Base-by-base conservation (phyloP, 2,797 vertebrate genomes). In the Rachycentron canadum region DNA sequence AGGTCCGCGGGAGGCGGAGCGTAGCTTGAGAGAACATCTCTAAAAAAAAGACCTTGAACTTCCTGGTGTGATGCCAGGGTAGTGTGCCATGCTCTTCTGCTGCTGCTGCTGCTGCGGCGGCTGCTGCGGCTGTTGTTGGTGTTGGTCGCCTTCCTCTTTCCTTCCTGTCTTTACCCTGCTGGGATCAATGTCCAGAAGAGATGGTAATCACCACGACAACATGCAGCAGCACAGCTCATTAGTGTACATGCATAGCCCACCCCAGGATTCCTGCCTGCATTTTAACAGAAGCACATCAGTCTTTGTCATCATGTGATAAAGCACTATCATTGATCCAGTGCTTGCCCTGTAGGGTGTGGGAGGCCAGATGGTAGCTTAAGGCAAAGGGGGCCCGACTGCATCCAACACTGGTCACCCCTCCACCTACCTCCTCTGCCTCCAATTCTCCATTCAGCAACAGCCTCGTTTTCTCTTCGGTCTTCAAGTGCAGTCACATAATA, bases 181-280 rank as follows among this genome's bases (percentile, higher is more conserved):
- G 58, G 71, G 86, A 92, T 92, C 86, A 89, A 91, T 92, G 86
- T 85, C 88, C 84, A 86, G 77, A 86, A 64, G 84, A 90, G 85
- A 92, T 83, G 78, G 82, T 92, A 93, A 93, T 93, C 88, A 89
- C 86, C 81, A 76, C 70, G 25, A 84, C 89, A 90, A 89, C 88
- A 90, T 87, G 86, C 86, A 34, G 74, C 79, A 85, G 85, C 91
- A 90, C 88, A 92, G 79, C 92, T 94, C 92, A 92, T 93, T 93
- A 91, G 89, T 82, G 91, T 84, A 90, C 86, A 88, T 86, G 86
- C 88, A 85, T 86, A 80, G 85, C 87, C 91, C 91, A 87, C 89
- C 80, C 83, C 78, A 53, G 83, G 93, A 89, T 64, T 68, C 80
- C 88, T 86, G 88, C 90, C 90, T 85, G 77, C 81, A 76, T 89